Evolutionary conservation across 2,888 invertebrate genomes (phyloP).

Genomic region (Caenorhabditis uteleia): DNA sequence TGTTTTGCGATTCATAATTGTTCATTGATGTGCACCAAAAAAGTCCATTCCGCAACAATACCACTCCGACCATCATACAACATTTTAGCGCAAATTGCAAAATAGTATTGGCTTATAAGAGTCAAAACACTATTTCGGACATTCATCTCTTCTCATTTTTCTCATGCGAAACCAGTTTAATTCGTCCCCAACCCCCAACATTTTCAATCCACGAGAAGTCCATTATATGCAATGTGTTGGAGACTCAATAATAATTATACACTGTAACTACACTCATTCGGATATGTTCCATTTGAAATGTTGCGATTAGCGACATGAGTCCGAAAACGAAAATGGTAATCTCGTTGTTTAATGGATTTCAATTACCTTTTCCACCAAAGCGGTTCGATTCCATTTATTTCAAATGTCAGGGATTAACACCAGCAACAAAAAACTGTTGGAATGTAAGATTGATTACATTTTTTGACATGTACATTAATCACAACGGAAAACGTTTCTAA

Average conservation of each 20-base stretch:
- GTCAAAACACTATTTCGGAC: no score
- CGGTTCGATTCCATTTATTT: not conserved
- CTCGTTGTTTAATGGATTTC: conserved; percentile 42
- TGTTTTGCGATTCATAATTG: conserved; percentile 35
- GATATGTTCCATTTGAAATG: conserved; percentile 41
- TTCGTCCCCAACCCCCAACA: not conserved
- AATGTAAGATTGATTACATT: conserved; percentile 11
- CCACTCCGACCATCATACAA: conserved; percentile 23
- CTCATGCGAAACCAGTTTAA: conserved; percentile 36
- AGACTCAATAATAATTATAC: conserved; percentile 34
- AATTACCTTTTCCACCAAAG: conserved; percentile 21
- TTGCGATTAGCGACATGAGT: conserved; percentile 36
- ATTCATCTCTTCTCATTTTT: conserved; percentile 15
- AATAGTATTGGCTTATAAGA: no score
- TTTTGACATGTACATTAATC: not conserved
- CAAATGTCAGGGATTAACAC: not conserved
- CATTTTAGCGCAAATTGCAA: conserved; percentile 19
- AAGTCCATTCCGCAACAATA: conserved; percentile 9
- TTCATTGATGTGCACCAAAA: conserved; percentile 12
- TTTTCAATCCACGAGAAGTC: conserved; percentile 25
- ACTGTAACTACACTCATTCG: conserved; percentile 40
- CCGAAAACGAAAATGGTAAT: conserved; percentile 17
- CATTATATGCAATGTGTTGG: conserved; percentile 29
- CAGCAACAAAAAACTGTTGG: conserved; percentile 2
- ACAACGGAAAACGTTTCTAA: not conserved